A percentile compares a stretch with the other conserved stretches of the same genome.
Evolutionary conservation across 2,888 invertebrate genomes (phyloP).

Genomic region (Phaedon cochleariae): DNA sequence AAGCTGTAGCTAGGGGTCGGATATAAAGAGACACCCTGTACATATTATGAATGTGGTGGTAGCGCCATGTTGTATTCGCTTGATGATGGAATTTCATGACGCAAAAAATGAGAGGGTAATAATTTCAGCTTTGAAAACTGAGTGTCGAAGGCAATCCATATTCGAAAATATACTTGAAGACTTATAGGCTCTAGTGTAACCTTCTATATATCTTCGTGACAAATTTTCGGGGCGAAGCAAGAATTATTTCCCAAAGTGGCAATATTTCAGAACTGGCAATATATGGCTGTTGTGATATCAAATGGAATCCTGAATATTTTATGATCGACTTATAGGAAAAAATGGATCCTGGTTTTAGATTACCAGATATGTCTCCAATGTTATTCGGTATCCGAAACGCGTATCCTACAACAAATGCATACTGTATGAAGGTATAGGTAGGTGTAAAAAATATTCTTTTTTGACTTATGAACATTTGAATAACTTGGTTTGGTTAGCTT

Average conservation of each 20-base stretch:
- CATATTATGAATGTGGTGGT: too few relatives aligned
- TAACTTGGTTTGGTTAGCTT: too few relatives aligned
- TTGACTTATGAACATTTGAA: too few relatives aligned
- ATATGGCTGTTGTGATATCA: neutral
- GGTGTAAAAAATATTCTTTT: too few relatives aligned
- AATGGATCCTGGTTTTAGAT: neutral
- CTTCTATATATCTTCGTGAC: slow-evolving; percentile 3
- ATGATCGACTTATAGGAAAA: neutral
- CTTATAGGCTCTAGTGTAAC: neutral
- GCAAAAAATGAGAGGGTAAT: neutral
- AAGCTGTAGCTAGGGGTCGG: too few relatives aligned
- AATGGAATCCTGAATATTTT: neutral
- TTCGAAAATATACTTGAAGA: neutral
- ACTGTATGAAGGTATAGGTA: too few relatives aligned
- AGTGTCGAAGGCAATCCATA: neutral
- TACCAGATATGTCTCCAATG: neutral
- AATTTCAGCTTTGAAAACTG: neutral
- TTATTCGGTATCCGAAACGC: neutral
- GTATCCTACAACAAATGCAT: too few relatives aligned
- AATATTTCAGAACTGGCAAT: neutral
- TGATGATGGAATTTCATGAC: neutral
- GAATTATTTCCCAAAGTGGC: neutral
- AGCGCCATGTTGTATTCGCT: too few relatives aligned
- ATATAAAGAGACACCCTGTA: too few relatives aligned
- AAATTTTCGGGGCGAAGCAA: slow-evolving; percentile 1